These are phyloP conservation scores for Petrocephalus sullivani DNA, from an alignment of 2,797 vertebrate genomes.

Conservation along the genomic window DNA sequence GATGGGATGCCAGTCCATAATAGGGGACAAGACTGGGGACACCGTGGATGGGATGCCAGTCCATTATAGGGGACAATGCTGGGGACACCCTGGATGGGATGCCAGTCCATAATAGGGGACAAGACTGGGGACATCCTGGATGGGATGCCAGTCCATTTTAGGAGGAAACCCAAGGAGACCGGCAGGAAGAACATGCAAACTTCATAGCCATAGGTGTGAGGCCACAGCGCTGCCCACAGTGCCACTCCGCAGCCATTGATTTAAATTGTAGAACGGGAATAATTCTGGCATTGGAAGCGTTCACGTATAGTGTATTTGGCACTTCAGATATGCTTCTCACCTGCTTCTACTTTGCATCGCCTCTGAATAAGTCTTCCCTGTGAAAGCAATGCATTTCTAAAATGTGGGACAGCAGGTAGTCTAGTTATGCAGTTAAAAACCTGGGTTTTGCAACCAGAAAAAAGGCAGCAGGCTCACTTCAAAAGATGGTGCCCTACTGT, in stretches of 20 bases:
- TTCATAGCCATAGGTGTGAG: neutral
- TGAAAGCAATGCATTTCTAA: neutral
- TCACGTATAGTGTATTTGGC: neutral
- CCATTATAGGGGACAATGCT: no score
- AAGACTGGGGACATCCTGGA: neutral
- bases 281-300: neutral
- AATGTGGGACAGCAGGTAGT: neutral
- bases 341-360: neutral
- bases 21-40: neutral
- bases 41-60: neutral
- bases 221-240: neutral
- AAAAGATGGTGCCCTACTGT: slow-evolving; percentile 2
- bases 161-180: neutral
- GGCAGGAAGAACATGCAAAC: neutral
- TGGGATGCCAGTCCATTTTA: neutral
- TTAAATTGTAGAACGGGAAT: neutral
- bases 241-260: neutral
- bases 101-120: neutral
- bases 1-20: neutral
- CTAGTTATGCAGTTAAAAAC: slow-evolving; percentile 4
- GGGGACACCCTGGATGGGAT: no score
- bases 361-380: neutral
- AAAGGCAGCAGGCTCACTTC: slow-evolving; percentile 7
- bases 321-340: neutral
- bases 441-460: neutral